Percentiles rank a stretch among this genome's conserved stretches.
phyloP scores from a whole-genome alignment of 2,797 vertebrate species.

The Lepidocolaptes lacrymiger region DNA sequence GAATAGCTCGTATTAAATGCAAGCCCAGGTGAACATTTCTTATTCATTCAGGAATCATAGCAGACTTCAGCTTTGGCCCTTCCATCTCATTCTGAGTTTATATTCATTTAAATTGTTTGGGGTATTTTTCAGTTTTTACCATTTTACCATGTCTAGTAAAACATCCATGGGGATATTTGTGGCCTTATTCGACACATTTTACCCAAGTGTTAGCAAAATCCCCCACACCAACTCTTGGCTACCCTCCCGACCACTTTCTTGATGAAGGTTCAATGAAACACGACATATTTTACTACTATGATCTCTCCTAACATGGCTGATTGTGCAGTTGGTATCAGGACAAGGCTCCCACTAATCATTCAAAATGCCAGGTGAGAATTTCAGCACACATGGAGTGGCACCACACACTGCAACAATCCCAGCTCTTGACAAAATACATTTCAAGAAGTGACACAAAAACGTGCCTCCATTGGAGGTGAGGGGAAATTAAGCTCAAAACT shows the following conservation, averaged over 20 bases:
- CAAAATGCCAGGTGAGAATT: neutral
- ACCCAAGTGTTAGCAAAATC: neutral
- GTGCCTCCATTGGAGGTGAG: neutral
- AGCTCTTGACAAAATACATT: neutral
- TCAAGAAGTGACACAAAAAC: neutral
- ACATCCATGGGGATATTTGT: neutral
- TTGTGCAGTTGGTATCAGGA: neutral
- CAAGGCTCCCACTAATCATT: neutral
- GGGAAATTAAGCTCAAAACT: neutral
- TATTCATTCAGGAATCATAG: conserved; percentile 45
- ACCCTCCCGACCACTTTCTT: neutral
- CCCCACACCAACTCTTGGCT: neutral
- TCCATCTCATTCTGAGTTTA: conserved; percentile 16
- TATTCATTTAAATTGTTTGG: conserved; percentile 4
- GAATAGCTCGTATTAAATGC: conserved; percentile 62
- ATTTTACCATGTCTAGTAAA: neutral
- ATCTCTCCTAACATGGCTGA: neutral
- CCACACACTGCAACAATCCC: neutral
- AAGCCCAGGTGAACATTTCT: conserved; percentile 56
- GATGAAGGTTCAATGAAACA: neutral
- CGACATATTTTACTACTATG: neutral
- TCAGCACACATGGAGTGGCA: neutral
- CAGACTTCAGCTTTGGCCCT: conserved; percentile 52
- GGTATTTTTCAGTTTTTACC: neutral
- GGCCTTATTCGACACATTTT: neutral